These are phyloP conservation scores for Nerophis lumbriciformis DNA, from an alignment of 2,113 vertebrate genomes.

Conservation along the genomic window DNA sequence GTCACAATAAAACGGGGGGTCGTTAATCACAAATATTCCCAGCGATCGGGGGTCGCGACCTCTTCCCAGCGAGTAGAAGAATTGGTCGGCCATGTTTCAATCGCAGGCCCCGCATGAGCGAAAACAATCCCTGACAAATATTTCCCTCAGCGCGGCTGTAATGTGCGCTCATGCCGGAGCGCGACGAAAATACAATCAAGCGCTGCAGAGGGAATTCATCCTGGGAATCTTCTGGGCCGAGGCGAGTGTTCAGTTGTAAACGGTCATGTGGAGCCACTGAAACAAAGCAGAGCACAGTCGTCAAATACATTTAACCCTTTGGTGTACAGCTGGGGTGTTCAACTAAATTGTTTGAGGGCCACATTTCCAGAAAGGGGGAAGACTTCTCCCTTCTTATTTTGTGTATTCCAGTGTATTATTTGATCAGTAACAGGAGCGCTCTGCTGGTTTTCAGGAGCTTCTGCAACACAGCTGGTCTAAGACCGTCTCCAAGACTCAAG, in stretches of 20 bases:
- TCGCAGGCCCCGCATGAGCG: not conserved
- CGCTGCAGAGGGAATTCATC: not conserved
- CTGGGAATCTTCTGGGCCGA: not conserved
- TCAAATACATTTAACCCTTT: not conserved
- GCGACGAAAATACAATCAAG: not conserved
- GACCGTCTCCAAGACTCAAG: too few relatives aligned
- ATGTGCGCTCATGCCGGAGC: too few relatives aligned
- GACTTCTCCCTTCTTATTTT: too few relatives aligned
- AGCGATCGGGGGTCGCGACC: not conserved
- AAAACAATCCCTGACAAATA: not conserved
- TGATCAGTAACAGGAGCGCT: too few relatives aligned
- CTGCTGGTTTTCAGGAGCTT: too few relatives aligned
- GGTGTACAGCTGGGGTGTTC: too few relatives aligned
- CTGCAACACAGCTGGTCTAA: too few relatives aligned
- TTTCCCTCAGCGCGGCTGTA: not conserved
- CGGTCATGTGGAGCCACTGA: conserved; percentile 71
- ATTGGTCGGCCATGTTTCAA: not conserved
- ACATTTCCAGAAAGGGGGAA: too few relatives aligned
- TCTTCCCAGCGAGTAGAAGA: not conserved
- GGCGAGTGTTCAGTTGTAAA: conserved; percentile 66
- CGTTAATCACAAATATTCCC: conserved; percentile 23
- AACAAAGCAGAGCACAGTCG: conserved; percentile 35
- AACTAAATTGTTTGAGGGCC: too few relatives aligned
- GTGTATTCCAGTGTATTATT: too few relatives aligned
- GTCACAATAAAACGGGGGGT: conserved; percentile 20